phyloP scores from a whole-genome alignment of 2,888 invertebrate species.

The Mechanitis mazaeus region DNA sequence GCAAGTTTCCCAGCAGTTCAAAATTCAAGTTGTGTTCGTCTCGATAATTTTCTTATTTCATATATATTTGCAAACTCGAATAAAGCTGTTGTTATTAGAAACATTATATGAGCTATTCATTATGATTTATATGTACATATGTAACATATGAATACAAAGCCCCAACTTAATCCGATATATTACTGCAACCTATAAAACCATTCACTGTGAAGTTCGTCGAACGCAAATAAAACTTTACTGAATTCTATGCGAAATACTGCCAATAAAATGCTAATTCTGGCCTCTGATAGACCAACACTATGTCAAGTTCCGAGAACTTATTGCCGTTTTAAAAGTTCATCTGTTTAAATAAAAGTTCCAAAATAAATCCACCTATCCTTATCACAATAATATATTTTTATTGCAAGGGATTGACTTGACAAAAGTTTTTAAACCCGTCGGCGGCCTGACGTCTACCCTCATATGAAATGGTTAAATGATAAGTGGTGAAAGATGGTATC shows the following conservation, averaged over 20 bases:
- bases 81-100: too few relatives aligned
- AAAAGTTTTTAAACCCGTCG: too few relatives aligned
- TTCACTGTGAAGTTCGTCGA: not conserved
- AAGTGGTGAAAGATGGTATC: too few relatives aligned
- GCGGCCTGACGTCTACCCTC: too few relatives aligned
- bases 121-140: not conserved
- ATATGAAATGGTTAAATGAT: too few relatives aligned
- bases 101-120: too few relatives aligned
- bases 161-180: not conserved
- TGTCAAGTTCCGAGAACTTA: not conserved
- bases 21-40: too few relatives aligned
- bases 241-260: constrained; percentile 1
- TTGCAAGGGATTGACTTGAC: too few relatives aligned
- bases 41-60: too few relatives aligned
- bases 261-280: constrained; percentile 4
- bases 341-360: not conserved
- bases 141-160: not conserved
- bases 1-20: too few relatives aligned
- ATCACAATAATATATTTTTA: too few relatives aligned
- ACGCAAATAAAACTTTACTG: constrained; percentile 1
- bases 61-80: too few relatives aligned
- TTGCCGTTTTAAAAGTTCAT: not conserved
- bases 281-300: not conserved
- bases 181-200: not conserved
- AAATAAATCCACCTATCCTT: not conserved